Base-by-base conservation (phyloP, 2,888 invertebrate species). In the Tinea semifulvella region DNA sequence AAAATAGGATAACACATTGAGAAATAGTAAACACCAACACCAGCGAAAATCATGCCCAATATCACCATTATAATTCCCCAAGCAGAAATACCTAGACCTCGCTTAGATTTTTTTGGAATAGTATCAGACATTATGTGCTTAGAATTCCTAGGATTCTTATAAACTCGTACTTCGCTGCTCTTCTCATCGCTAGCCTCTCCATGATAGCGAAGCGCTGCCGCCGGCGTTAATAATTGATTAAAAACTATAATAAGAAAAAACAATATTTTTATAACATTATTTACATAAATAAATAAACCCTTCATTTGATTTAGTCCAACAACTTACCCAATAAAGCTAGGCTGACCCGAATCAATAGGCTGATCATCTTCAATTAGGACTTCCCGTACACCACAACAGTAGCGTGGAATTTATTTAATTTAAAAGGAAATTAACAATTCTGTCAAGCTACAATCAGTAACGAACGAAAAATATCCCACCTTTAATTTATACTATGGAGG, bases 1-100 rank as follows among this genome's bases (percentile, higher is more conserved):
- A 88, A 58, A 40, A 85, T 75, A 19, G 88, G 88, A 61, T 88
- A 88, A 54, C 88, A 88, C 52, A 88, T 80, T 20, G 86, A 81
- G 49, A 85, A 82, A 54, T 88, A 89, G 56, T 89, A 88, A 28
- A 84, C 72, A 0, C 82, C 82, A 60, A 82, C 70, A 49, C 77
- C 75, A 3, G 77, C 63, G 14, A 84, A 54, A 28, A 85, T 80
- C n/a, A 83, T 48, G 1, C 72, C 67, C 8, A 85, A 58, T 46
- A 85, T 63, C 7, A 86, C 54, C n/a, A 73, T 63, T 8, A 86
- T 83, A 19, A 88, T 84, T 14, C 88, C 88, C 84, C 88, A 88
- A 1, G 88, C 88, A 1, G 87, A 86, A 25, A 87, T 67, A 3
- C 83, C 83, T n/a, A 80, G 52, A 11, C 81, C 77, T 56, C 61